Conservation (phyloP, 2,113 vertebrate species). For the Chaetops frenatus region DNA sequence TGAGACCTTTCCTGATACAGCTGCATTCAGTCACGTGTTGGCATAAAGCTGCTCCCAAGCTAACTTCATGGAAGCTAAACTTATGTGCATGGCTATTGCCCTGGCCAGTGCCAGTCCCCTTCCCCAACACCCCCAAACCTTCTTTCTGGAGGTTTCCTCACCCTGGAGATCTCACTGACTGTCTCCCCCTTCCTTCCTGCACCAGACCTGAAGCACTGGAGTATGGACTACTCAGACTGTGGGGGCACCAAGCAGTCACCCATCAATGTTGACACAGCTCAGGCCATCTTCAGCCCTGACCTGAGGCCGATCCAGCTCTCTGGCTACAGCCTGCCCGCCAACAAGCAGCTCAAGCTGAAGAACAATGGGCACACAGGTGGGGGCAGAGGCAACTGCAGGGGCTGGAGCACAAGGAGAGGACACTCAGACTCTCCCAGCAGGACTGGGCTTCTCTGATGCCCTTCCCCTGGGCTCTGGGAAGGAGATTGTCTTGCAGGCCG, state of each 20-base stretch:
- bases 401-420: not conserved
- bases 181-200: not conserved
- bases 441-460: not conserved
- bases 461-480: not conserved
- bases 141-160: not conserved
- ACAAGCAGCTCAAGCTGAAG: constrained; percentile 13
- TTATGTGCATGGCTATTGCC: not conserved
- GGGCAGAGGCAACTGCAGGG: not conserved
- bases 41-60: not conserved
- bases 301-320: constrained; percentile 49
- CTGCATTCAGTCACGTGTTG: not conserved
- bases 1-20: not conserved
- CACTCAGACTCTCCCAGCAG: fast-evolving
- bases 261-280: constrained; percentile 53
- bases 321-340: constrained; percentile 55
- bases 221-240: not conserved
- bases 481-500: not conserved
- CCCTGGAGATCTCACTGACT: fast-evolving
- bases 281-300: constrained; percentile 13
- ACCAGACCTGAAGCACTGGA: constrained; percentile 43
- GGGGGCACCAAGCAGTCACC: constrained; percentile 64
- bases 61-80: not conserved
- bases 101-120: not conserved
- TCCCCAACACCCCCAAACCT: not conserved
- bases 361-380: constrained; percentile 77